Evolutionary conservation across 1,140 invertebrate species (phyloP).

Genomic region (Protaetia brevitarsis): DNA sequence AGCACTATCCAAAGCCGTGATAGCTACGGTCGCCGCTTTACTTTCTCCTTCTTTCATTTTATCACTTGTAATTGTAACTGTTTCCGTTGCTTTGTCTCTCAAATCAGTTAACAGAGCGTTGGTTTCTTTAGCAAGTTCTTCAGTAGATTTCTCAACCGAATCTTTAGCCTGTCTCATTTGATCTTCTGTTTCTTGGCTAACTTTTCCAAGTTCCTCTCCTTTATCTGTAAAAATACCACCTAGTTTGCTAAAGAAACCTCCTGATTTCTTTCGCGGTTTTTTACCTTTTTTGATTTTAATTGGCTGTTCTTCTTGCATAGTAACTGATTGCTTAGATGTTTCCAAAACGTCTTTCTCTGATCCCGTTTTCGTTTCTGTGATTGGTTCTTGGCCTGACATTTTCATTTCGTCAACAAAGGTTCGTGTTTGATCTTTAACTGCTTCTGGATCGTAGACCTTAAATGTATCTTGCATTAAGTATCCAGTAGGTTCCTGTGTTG

Average conservation of each 20-base stretch:
- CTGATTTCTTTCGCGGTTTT: constrained; percentile 21
- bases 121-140: background rate
- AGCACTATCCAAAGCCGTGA: background rate
- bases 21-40: background rate
- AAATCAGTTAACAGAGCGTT: background rate
- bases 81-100: background rate
- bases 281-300: constrained; percentile 15
- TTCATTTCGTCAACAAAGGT: background rate
- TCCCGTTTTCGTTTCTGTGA: constrained; percentile 13
- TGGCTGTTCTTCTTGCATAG: constrained; percentile 4
- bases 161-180: background rate
- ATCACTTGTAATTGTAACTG: background rate
- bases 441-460: background rate
- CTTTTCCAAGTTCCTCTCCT: constrained; percentile 8
- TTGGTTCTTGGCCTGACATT: background rate
- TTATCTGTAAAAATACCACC: constrained; percentile 16
- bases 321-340: background rate
- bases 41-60: background rate
- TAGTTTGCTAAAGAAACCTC: constrained; percentile 24
- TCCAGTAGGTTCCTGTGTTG: background rate
- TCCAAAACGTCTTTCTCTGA: constrained; percentile 2
- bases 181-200: background rate
- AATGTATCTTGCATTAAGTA: background rate
- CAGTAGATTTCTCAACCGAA: background rate
- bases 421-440: background rate